A percentile compares a stretch with the other conserved stretches of the same genome.
These are phyloP conservation scores for Lochmaea capreae DNA, from an alignment of 2,888 invertebrate species.

Conservation along the genomic window DNA sequence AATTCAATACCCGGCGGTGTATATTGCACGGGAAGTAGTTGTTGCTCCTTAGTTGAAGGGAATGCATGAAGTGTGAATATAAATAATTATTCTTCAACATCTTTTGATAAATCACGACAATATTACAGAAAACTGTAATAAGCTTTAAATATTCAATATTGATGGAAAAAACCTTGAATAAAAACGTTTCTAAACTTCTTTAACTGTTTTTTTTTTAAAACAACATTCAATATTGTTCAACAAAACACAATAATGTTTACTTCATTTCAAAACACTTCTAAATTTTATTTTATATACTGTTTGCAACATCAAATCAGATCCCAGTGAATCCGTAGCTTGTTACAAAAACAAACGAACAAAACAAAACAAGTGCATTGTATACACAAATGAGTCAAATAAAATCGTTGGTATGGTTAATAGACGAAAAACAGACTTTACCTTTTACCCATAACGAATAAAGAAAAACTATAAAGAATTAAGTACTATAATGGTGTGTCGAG, in stretches of 20 bases:
- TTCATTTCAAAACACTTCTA: conserved; percentile 9
- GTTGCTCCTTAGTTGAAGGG: too few species aligned
- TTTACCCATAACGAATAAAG: conserved; percentile 59
- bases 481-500: conserved; percentile 60
- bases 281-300: conserved; percentile 22
- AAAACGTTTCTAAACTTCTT: too few species aligned
- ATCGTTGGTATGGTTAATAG: conserved; percentile 62
- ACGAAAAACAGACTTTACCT: conserved; percentile 59
- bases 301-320: conserved; percentile 27
- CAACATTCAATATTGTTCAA: conserved; percentile 4
- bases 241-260: conserved; percentile 10
- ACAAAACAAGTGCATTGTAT: conserved; percentile 55
- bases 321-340: conserved; percentile 19
- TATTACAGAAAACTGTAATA: too few species aligned
- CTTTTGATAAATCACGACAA: too few species aligned
- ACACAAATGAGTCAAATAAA: conserved; percentile 63
- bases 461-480: conserved; percentile 63
- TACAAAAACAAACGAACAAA: conserved; percentile 47
- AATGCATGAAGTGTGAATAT: too few species aligned
- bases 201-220: too few species aligned
- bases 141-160: too few species aligned
- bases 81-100: too few species aligned
- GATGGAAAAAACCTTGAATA: too few species aligned
- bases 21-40: too few species aligned
- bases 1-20: too few species aligned